Base-by-base conservation (phyloP, 1,140 invertebrate genomes). In the Lethrus apterus region DNA sequence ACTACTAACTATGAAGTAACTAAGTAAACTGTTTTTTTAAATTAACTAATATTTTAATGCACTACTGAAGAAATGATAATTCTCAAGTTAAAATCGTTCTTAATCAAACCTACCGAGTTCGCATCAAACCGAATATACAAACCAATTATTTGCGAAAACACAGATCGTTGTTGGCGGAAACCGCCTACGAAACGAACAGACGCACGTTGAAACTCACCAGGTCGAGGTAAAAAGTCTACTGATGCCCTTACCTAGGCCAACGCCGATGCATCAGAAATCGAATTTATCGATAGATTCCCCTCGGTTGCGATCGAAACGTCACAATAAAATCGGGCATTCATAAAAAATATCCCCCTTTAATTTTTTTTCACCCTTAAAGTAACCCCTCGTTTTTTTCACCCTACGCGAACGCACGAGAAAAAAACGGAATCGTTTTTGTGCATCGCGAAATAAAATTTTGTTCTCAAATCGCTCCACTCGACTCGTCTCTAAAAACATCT, bases 291-390 rank as follows among this genome's bases (percentile, higher is more conserved):
- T 59, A 55, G 53, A 58, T 53, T 51, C 43, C 55, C 56, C 50
- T 50, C 15, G 19, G 33, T 14, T 14, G 8, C 46, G 54, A 52
- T 58, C 54, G 56, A 54, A 50, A 45, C 48, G 45, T 50, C 48
- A 46, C 50, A 55, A 58, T 52, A 48, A 48, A 54, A 55, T 57
- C 54, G 51, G 44, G 48, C 58, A 60, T 60, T 58, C 58, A 60
- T 60, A 58, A 60, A 60, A 60, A 60, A 60, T 52, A 53, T 55
- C 56, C 48, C 58, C 58, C 56, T 58, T 36, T 50, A 45, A 54
- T 58, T 60, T 56, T 56, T 59, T 53, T 52, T 47, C 56, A 42
- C 55, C 57, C 52, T 53, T 55, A 51, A 47, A 49, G 36, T 24
- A 29, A 46, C 48, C 44, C 52, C 53, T 34, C 41, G 54, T 54